Conservation (phyloP, 2,888 invertebrate genomes). For the Terebella lapidaria region DNA sequence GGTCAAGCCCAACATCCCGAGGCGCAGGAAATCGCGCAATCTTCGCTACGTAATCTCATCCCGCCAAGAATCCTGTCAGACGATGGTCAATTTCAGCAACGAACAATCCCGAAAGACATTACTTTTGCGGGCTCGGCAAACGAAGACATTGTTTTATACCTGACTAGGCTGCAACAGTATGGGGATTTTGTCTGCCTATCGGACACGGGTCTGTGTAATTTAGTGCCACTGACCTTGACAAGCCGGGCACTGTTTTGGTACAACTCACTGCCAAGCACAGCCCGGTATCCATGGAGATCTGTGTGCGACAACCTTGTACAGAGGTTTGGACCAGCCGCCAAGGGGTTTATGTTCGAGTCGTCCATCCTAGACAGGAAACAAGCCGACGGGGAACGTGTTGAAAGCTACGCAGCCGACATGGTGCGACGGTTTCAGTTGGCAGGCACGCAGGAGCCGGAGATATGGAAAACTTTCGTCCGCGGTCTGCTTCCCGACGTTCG, state of each 20-base stretch:
- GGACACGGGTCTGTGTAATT: neutral
- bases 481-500: neutral
- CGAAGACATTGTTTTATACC: neutral
- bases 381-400: neutral
- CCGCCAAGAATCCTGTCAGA: no score
- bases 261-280: neutral
- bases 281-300: neutral
- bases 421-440: neutral
- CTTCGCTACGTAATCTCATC: no score
- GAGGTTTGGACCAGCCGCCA: neutral
- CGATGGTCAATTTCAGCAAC: no score
- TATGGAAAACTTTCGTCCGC: neutral
- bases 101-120: neutral
- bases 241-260: neutral
- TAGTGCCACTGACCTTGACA: neutral
- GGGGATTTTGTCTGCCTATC: neutral
- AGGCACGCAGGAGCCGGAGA: neutral
- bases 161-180: neutral
- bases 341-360: neutral
- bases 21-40: no score
- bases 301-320: neutral
- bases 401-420: neutral
- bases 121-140: neutral
- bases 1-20: no score
- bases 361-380: neutral